A percentile compares a stretch with the other conserved stretches of the same genome.
Conservation (phyloP, 2,888 invertebrate genomes). For the Griposia aprilina region DNA sequence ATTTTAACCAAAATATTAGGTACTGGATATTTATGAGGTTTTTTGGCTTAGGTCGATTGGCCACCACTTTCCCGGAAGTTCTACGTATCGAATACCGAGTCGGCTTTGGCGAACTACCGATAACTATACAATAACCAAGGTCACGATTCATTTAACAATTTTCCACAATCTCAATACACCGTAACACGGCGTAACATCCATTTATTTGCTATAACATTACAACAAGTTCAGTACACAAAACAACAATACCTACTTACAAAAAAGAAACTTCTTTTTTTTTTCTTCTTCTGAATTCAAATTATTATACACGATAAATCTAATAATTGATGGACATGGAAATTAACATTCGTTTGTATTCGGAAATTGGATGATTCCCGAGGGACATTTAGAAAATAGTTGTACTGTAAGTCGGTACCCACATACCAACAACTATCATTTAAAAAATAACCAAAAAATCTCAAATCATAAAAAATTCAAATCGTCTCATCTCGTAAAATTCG, state of each 20-base stretch:
- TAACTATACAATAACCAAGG: slow-evolving; percentile 67
- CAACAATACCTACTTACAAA: too few species aligned
- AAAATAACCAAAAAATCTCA: too few species aligned
- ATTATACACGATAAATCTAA: too few species aligned
- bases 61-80: slow-evolving; percentile 20
- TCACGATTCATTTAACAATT: slow-evolving; percentile 79
- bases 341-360: too few species aligned
- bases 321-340: too few species aligned
- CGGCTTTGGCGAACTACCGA: slow-evolving; percentile 70
- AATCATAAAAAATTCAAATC: background rate
- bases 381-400: too few species aligned
- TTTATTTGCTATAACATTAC: background rate
- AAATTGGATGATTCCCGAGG: too few species aligned
- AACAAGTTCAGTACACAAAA: too few species aligned
- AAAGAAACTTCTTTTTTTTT: too few species aligned
- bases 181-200: background rate
- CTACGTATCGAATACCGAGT: slow-evolving; percentile 34
- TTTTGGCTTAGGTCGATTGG: background rate
- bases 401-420: background rate
- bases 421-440: too few species aligned
- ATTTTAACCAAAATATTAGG: background rate
- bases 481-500: background rate
- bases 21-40: slow-evolving; percentile 7
- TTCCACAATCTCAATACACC: background rate
- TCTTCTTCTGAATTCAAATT: too few species aligned